Evolutionary conservation across 2,888 invertebrate species (phyloP), one percentile per base, ranked within the genome.

Genomic region (Euzetes globulus): DNA sequence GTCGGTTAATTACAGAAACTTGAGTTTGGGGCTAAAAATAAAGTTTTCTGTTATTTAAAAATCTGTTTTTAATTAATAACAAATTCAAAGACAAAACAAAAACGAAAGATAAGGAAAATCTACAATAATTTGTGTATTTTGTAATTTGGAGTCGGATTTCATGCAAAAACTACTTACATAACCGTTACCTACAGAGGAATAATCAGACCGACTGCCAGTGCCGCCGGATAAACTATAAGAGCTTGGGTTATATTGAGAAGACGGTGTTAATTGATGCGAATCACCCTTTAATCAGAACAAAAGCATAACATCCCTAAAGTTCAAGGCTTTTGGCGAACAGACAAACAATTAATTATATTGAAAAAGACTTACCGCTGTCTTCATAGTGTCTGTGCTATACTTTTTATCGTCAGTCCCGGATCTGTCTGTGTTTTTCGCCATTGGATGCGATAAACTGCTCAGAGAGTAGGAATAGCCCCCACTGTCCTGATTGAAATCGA

Each of bases 401-500:
- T 58, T 58, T 19, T 58, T 65, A 65, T 65, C 63, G 17, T 65
- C 63, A 4, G 33, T 27, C 25, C 33, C 29, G 29, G 37, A 37
- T 65, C 63, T 65, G 73, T 73, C 73, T 73, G 73, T 45, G 33
- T 19, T 65, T 19, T 65, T 65, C 3, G 22, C 41, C 22, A 47
- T 33, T 15, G 63, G 58, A 50, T 73, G 73, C 6, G n/a, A 71
- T n/a, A 45, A n/a, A 50, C 71, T 73, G 25, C 19, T 71, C 41
- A 78, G 37, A 0, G 76, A 68, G 65, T 76, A 78, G 7, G 78
- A 77, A 29, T 75, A 78, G 2, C 55, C 70, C 17, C 77, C 76
- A 17, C 76, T 72, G 2, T 77, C 78, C 60, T 78, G 78, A 25
- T 78, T 68, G 50, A 77, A 77, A 41, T 73, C 73, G 15, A 78